Conservation (phyloP, 2,888 invertebrate genomes). For the Machimus atricapillus region DNA sequence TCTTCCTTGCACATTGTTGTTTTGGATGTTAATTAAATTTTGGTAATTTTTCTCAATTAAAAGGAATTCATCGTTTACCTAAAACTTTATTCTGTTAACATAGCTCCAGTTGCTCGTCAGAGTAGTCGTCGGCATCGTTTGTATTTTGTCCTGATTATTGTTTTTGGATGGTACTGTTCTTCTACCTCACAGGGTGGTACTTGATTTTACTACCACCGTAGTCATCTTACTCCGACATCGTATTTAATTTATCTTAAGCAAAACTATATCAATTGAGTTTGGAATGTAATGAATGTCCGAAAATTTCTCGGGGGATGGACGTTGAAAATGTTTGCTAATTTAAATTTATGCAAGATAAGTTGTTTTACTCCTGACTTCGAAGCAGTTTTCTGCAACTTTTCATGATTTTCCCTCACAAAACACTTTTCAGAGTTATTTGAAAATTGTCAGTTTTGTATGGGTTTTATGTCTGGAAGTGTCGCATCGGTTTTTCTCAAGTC, state of each 20-base stretch:
- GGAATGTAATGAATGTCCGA: not conserved
- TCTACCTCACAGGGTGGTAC: not conserved
- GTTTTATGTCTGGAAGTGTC: not conserved
- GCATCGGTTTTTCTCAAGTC: not conserved
- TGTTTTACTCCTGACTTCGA: not conserved
- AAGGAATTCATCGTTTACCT: not conserved
- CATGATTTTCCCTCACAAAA: not conserved
- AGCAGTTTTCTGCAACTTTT: not conserved
- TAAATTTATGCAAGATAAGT: not conserved
- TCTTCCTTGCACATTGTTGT: not conserved
- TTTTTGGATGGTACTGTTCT: not conserved
- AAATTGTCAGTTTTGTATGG: not conserved
- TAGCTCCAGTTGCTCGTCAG: not conserved
- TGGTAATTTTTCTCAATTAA: constrained; percentile 11
- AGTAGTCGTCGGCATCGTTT: not conserved
- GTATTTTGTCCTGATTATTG: not conserved
- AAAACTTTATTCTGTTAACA: not conserved
- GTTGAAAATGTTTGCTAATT: not conserved
- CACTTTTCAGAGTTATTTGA: not conserved
- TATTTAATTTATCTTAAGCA: not conserved
- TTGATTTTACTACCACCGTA: not conserved
- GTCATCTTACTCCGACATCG: not conserved
- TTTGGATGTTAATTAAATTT: constrained; percentile 8
- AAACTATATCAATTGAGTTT: not conserved
- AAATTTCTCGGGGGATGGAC: not conserved